Base-by-base conservation (phyloP, 2,113 vertebrate genomes). In the Boulengerochromis microlepis region DNA sequence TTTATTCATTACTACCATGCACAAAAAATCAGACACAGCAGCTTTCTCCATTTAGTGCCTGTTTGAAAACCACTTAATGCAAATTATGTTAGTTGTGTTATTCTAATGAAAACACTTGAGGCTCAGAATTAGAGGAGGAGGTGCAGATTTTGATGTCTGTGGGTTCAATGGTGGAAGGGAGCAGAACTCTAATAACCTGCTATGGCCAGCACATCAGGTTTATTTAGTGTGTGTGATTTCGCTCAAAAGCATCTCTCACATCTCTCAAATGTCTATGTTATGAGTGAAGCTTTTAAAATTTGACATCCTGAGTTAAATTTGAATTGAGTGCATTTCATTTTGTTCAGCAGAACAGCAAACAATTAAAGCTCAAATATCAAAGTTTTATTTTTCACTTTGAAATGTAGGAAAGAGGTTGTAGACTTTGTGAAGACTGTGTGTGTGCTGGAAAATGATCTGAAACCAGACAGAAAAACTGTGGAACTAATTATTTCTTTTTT, bases 81-180 rank as follows among this genome's bases (percentile, higher is more conserved):
- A 78, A 78, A 78, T 78, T 19, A 78, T 78, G 42, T 78, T 78
- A 47, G 40, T 12, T 45, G 71, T 24, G 15, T 76, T 50, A 50
- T 76, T 76, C 40, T 50, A 76, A 45, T 74, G 40, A 45, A 26
- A 26, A 74, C 8, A 74, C 69, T 31, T 18, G 40, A 76, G 71
- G 24, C 15, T 76, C 40, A 16, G 69, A 45, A 76, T 76, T 47
- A 76, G 42, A 76, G 42, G 42, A 76, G 42, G 22, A 12, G 26
- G 42, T 31, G 42, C 42, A 78, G 42, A 47, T 47, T 12, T 18
- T 26, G 16, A 1, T 50, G 71, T 19, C 24, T 78, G 24, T 50
- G 71, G 10, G 0, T 76, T 5, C 16, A 76, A 0, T 0, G 1
- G 42, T 19, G 71, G 24, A 64, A 33, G 29, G 8, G 15, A 29